Conservation (phyloP, 2,888 invertebrate genomes). For the Eurytoma adleriae region DNA sequence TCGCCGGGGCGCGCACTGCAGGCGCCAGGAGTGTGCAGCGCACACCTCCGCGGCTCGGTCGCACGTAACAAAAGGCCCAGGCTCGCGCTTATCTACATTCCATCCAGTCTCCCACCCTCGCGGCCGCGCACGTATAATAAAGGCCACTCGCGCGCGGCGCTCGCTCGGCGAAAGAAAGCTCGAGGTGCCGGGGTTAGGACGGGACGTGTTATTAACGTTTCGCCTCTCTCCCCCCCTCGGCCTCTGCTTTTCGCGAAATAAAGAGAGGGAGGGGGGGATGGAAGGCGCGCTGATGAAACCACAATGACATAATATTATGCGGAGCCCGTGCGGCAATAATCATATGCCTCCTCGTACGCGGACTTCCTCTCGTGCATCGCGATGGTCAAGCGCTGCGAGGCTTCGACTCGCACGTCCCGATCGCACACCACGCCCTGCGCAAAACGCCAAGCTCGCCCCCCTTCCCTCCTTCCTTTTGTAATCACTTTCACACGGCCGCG, state of each 20-base stretch:
- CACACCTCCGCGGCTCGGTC: slow-evolving; percentile 3
- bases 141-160: slow-evolving; percentile 27
- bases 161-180: slow-evolving; percentile 45
- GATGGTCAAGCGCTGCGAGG: slow-evolving; percentile 29
- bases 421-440: slow-evolving; percentile 47
- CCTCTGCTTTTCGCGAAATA: slow-evolving; percentile 57
- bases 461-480: slow-evolving; percentile 28
- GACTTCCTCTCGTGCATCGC: neutral
- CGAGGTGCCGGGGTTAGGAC: slow-evolving; percentile 65
- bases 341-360: slow-evolving; percentile 58
- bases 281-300: slow-evolving; percentile 63
- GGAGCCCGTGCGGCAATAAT: slow-evolving; percentile 62
- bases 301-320: slow-evolving; percentile 70
- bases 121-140: slow-evolving; percentile 44
- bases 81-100: slow-evolving; percentile 51
- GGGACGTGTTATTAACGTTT: slow-evolving; percentile 68
- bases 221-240: neutral
- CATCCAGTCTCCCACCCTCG: slow-evolving; percentile 43
- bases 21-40: slow-evolving; percentile 28
- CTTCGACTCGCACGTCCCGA: slow-evolving; percentile 36
- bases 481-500: slow-evolving; percentile 53
- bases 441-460: slow-evolving; percentile 23
- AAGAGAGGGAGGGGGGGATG: slow-evolving; percentile 48
- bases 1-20: slow-evolving; percentile 9
- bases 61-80: slow-evolving; percentile 24